Base-by-base conservation (phyloP, 2,888 invertebrate species). In the Acholoe squamosa region DNA sequence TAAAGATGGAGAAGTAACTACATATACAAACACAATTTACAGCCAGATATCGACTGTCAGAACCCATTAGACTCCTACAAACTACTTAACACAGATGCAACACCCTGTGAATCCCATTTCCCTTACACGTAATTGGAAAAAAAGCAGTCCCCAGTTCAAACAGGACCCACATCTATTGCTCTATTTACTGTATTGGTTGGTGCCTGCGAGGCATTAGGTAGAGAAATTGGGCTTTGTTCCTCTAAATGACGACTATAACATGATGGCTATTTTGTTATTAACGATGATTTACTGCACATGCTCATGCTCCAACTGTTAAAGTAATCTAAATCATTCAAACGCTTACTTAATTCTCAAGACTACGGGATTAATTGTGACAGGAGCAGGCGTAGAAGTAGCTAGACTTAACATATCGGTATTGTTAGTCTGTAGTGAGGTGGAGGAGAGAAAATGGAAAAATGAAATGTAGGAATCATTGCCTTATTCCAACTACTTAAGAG, bases 401-500 rank as follows among this genome's bases (percentile, higher is more conserved):
- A 43, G 43, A 43, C 10, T 10, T 43, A 43, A 43, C 43, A 43
- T 10, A 7, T 43, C 5, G 43, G 43, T 10, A 43, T 43, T 43
- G 43, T 43, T 43, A 43, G 10, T 43, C 10, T 61, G 19, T 1
- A 19, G 61, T 61, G 61, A 61, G 61, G n/a, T 7, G 71, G 71
- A 71, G 28, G 19, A 28, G 71, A 71, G 71, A 71, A 25, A 71
- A 19, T 0, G 12, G 28, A 28, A 71, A 71, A n/a, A 25, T 28
- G 28, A 71, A 71, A 71, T 25, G 31, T 22, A 28, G 19, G 71
- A 71, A 71, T 28, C 71, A 71, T 71, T 71, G 71, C 71, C 71
- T 71, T 71, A 71, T 25, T 71, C 71, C 61, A 61, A 61, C 61
- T 61, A 61, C 61, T 61, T 80, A 54, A 54, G 56, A 52, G 22